Evolutionary conservation across 2,113 vertebrate species (phyloP).

Genomic region (Menura novaehollandiae): DNA sequence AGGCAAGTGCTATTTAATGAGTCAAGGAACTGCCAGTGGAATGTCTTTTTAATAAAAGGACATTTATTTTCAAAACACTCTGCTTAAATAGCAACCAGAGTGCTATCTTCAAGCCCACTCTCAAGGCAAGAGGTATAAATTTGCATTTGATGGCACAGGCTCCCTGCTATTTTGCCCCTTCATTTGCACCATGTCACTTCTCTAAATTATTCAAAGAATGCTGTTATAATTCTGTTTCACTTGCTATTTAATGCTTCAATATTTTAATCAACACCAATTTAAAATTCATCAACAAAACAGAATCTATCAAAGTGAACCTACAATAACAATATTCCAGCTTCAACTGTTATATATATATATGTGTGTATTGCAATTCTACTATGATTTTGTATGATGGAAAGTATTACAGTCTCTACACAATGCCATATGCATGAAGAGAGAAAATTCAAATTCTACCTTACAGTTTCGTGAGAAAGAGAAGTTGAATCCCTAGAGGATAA

Average conservation of each 20-base stretch:
- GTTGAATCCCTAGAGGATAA: neutral
- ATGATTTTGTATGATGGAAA: neutral
- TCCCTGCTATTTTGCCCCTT: neutral
- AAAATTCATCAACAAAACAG: slow-evolving; percentile 1
- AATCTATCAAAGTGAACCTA: neutral
- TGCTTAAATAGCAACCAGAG: neutral
- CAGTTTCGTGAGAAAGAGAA: neutral
- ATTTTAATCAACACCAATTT: neutral
- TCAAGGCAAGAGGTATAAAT: neutral
- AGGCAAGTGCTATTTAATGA: neutral
- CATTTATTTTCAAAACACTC: neutral
- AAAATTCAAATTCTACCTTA: slow-evolving; percentile 2
- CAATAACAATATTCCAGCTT: neutral
- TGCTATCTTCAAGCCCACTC: neutral
- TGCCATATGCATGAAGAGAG: neutral
- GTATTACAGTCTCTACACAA: neutral
- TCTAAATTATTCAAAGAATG: neutral
- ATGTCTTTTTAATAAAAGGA: neutral
- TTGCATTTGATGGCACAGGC: neutral
- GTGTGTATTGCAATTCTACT: neutral
- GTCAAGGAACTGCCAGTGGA: neutral
- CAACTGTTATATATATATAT: neutral
- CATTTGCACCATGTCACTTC: neutral
- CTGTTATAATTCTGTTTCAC: neutral
- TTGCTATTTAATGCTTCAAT: neutral